Evolutionary conservation across 1,140 invertebrate species (phyloP).

Genomic region (Drosophila dunni): DNA sequence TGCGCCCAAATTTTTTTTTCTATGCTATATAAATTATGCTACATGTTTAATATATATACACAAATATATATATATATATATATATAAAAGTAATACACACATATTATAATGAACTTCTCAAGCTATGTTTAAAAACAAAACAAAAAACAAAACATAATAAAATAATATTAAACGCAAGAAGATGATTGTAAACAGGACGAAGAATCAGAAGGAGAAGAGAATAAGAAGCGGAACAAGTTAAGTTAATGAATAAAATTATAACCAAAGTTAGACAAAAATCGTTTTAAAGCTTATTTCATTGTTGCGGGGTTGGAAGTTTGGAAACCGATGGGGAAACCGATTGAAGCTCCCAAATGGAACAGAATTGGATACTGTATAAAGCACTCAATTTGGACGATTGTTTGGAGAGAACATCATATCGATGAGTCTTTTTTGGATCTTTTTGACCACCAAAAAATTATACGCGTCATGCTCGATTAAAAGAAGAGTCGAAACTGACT

Average conservation of each 20-base stretch:
- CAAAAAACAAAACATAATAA: slow-evolving; percentile 10
- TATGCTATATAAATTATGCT: slow-evolving; percentile 81
- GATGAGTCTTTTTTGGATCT: too few species aligned
- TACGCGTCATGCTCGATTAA: too few species aligned
- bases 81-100: slow-evolving; percentile 38
- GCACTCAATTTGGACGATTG: too few species aligned
- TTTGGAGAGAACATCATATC: too few species aligned
- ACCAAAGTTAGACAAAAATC: slow-evolving; percentile 74
- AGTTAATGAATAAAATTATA: slow-evolving; percentile 81
- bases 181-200: slow-evolving; percentile 33
- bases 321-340: too few species aligned
- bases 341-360: too few species aligned
- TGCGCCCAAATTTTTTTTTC: slow-evolving; percentile 65
- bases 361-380: too few species aligned
- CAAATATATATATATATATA: slow-evolving; percentile 29
- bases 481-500: too few species aligned
- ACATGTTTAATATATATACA: slow-evolving; percentile 71
- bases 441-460: too few species aligned
- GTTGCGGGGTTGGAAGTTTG: neutral
- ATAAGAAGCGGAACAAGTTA: slow-evolving; percentile 66
- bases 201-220: slow-evolving; percentile 28
- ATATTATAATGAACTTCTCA: slow-evolving; percentile 75
- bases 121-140: slow-evolving; percentile 54
- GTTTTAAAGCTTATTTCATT: neutral
- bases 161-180: slow-evolving; percentile 35